phyloP scores from a whole-genome alignment of 2,113 vertebrate genomes.

The Erpornis zantholeuca region DNA sequence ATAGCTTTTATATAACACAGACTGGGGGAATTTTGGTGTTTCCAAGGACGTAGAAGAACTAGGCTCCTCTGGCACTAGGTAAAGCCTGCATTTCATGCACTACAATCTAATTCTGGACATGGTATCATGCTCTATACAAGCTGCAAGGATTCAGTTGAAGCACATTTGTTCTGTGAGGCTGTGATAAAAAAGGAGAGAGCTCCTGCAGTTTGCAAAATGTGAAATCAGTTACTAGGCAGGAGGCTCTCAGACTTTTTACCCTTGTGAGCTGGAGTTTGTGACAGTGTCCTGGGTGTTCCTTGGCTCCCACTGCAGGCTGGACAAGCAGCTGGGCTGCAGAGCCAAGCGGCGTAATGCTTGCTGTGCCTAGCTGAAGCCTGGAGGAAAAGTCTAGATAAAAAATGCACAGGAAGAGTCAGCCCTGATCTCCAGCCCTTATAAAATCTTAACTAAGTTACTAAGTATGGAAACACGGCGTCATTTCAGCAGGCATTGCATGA shows the following conservation, averaged over 20 bases:
- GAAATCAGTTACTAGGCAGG: not conserved
- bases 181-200: not conserved
- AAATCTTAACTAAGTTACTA: constrained; percentile 27
- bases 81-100: not conserved
- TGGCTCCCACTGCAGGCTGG: not conserved
- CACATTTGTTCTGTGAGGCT: not conserved
- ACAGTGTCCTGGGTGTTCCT: accelerated
- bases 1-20: not conserved
- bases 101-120: not conserved
- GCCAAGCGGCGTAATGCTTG: not conserved
- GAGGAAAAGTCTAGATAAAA: not conserved
- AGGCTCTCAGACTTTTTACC: not conserved
- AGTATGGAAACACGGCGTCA: not conserved
- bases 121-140: not conserved
- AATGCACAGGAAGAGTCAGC: not conserved
- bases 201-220: not conserved
- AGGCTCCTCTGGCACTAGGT: not conserved
- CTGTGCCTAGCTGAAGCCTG: not conserved
- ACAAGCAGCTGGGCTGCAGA: not conserved
- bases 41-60: not conserved
- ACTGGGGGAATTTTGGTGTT: not conserved
- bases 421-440: not conserved
- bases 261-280: not conserved
- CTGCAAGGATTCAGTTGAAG: not conserved
- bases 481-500: not conserved